Percentiles rank a stretch among this genome's conserved stretches.
phyloP scores from a whole-genome alignment of 2,113 vertebrate genomes.

The zebrafish (Danio rerio) region DNA sequence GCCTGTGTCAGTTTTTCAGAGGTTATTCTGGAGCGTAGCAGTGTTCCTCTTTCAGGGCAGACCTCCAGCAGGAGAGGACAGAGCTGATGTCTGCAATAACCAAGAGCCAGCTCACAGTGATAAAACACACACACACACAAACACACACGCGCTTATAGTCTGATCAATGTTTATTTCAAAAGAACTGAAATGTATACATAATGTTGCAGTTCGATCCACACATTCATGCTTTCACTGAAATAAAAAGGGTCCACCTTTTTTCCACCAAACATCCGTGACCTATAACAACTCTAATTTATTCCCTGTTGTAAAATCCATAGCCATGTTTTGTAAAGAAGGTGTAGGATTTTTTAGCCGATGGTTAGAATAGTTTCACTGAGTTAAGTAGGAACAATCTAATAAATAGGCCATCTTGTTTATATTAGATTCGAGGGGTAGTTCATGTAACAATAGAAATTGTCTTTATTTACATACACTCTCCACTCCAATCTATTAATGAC shows the following conservation, averaged over 20 bases:
- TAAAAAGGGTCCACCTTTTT: neutral
- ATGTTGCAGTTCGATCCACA: neutral
- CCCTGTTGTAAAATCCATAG: neutral
- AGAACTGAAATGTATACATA: neutral
- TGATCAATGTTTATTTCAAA: slow-evolving; percentile 19
- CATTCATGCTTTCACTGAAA: neutral
- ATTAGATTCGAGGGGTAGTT: too few relatives aligned
- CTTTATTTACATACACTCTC: too few relatives aligned
- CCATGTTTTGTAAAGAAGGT: neutral
- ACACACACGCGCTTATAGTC: neutral
- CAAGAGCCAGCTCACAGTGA: slow-evolving; percentile 16
- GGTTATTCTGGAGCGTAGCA: slow-evolving; percentile 39
- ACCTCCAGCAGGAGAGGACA: slow-evolving; percentile 39
- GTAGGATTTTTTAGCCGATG: neutral
- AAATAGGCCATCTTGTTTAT: too few relatives aligned
- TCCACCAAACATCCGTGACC: neutral
- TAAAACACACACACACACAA: neutral
- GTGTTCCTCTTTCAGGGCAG: slow-evolving; percentile 23
- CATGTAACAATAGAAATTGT: too few relatives aligned
- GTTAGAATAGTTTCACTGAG: too few relatives aligned
- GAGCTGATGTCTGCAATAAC: slow-evolving; percentile 43
- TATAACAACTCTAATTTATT: neutral
- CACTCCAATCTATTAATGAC: too few relatives aligned
- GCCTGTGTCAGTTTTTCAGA: slow-evolving; percentile 31
- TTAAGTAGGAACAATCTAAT: too few relatives aligned